Base-by-base conservation (phyloP, 1,140 invertebrate species). In the Linepithema humile region DNA sequence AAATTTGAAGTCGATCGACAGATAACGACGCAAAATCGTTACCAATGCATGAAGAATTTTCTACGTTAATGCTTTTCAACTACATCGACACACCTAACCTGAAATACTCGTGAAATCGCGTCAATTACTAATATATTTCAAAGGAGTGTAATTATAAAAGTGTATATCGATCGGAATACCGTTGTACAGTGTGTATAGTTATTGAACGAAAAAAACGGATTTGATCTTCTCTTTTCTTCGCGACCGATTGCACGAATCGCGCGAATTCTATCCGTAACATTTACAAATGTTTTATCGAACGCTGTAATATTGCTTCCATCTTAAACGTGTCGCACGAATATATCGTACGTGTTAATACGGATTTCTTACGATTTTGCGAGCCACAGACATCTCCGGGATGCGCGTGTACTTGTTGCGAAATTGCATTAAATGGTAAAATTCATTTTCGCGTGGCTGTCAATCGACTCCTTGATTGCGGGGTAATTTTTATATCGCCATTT, bases 301-400 rank as follows among this genome's bases (percentile, higher is more conserved):
- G 74, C 74, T 80, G 75, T 70, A 80, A 80, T 80, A 55, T 57
- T 69, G 75, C 64, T 80, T 83, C 57, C 57, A 83, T 78, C 35
- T 82, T 43, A 53, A 57, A 55, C 67, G 69, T 55, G 70, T 83
- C 43, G 23, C 32, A 40, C 38, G 57, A 20, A 53, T 55, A 15
- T 29, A 7, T 38, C 17, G 23, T 26, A 29, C 50, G 60, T 65
- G 74, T 50, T 50, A 53, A 80, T n/a, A 69, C 32, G 29, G 60
- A 65, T 77, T 50, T 64, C 75, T 69, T 69, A 50, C 45, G 35
- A 69, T 69, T 45, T 60, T 45, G 60, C 40, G 57, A 62, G n/a
- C 7, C 55, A 62, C 12, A 26, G 40, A 48, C 35, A 55, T 35
- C 59, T 75, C 26, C 17, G 29, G n/a, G 73, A 77, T 60, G n/a